A percentile compares a stretch with the other conserved stretches of the same genome.
Evolutionary conservation across 1,140 invertebrate species (phyloP).

Genomic region (Lethocerus indicus): DNA sequence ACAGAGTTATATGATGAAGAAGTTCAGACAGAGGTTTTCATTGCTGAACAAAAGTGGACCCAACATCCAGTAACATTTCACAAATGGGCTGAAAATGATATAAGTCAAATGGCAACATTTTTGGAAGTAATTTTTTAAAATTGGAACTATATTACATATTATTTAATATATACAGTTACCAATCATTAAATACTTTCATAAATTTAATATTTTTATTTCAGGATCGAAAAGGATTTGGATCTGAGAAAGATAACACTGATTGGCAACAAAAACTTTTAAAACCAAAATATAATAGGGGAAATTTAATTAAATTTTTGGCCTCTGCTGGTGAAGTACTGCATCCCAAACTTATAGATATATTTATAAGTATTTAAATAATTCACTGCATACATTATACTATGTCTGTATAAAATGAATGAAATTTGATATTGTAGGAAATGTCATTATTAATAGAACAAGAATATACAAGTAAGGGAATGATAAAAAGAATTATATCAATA

Average conservation of each 20-base stretch:
- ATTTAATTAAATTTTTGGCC: conserved; percentile 26
- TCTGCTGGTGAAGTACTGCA: conserved; percentile 25
- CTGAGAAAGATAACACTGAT: conserved; percentile 19
- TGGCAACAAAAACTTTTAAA: conserved; percentile 18
- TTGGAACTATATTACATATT: too few relatives aligned
- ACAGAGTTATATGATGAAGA: conserved; percentile 30
- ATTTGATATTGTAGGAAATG: too few relatives aligned
- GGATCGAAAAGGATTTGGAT: conserved; percentile 28
- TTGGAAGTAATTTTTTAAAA: conserved; percentile 21
- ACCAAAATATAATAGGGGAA: conserved; percentile 17
- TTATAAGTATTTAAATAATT: too few relatives aligned
- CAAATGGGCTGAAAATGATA: conserved; percentile 20
- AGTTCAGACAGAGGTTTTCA: conserved; percentile 49
- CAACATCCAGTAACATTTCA: conserved; percentile 42
- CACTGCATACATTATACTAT: too few relatives aligned
- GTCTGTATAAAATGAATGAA: too few relatives aligned
- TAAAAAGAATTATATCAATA: too few relatives aligned
- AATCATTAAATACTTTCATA: not conserved
- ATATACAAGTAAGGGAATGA: too few relatives aligned
- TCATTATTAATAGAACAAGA: too few relatives aligned
- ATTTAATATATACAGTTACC: conserved; percentile 1
- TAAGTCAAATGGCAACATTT: conserved; percentile 24
- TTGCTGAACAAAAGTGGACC: conserved; percentile 47
- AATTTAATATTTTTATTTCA: conserved; percentile 14
- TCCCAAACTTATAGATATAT: too few relatives aligned